These are phyloP conservation scores for Erannis defoliaria DNA, from an alignment of 2,888 invertebrate species.

Conservation along the genomic window DNA sequence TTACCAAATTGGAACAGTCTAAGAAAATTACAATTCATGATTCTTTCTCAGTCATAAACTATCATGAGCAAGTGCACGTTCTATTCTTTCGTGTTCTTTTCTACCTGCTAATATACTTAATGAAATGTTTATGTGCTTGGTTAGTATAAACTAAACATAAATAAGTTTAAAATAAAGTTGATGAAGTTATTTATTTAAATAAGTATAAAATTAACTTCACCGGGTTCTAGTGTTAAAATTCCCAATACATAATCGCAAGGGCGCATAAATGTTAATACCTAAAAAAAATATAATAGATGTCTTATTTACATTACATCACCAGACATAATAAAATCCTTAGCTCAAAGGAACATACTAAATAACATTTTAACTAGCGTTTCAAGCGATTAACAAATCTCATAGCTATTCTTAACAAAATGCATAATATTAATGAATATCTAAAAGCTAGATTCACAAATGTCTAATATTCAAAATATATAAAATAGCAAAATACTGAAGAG, in stretches of 20 bases:
- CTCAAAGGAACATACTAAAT: slow-evolving; percentile 47
- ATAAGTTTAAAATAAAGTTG: slow-evolving; percentile 64
- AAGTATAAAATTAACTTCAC: slow-evolving; percentile 15
- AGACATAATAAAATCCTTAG: slow-evolving; percentile 61
- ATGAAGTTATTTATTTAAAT: slow-evolving; percentile 42
- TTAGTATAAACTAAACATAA: slow-evolving; percentile 73
- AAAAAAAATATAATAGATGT: slow-evolving; percentile 17
- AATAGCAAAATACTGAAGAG: slow-evolving; percentile 47
- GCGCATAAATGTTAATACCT: slow-evolving; percentile 40
- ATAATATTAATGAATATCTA: slow-evolving; percentile 51
- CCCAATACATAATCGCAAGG: slow-evolving; percentile 35
- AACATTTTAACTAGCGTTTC: slow-evolving; percentile 43
- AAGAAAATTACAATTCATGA: background rate
- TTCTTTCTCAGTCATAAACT: slow-evolving; percentile 6
- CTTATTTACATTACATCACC: slow-evolving; percentile 72
- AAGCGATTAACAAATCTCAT: slow-evolving; percentile 61
- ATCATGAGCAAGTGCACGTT: slow-evolving; percentile 39
- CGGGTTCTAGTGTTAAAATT: slow-evolving; percentile 21
- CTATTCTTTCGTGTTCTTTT: slow-evolving; percentile 33
- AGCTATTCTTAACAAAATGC: slow-evolving; percentile 67
- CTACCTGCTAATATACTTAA: slow-evolving; percentile 39
- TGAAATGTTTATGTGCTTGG: slow-evolving; percentile 53
- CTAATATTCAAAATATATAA: slow-evolving; percentile 50
- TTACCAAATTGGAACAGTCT: background rate
- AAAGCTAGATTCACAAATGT: slow-evolving; percentile 49